Conservation (phyloP, 2,113 vertebrate species). For the Nicator chloris region DNA sequence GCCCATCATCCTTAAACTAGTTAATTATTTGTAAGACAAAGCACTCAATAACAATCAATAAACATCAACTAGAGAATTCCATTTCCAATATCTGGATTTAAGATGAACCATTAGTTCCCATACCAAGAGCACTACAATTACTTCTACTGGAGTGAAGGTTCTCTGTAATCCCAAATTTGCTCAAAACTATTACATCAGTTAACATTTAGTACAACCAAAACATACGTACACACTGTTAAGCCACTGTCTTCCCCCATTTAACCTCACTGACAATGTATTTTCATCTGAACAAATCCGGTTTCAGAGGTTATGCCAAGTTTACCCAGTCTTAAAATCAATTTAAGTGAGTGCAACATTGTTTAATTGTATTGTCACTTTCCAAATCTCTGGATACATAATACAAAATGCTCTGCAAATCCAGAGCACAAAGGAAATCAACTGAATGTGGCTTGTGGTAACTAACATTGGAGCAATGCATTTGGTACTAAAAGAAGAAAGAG, state of each 20-base stretch:
- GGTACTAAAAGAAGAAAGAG: neutral
- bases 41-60: neutral
- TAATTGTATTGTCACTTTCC: neutral
- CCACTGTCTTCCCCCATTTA: neutral
- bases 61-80: neutral
- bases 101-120: neutral
- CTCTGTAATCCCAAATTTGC: neutral
- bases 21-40: neutral
- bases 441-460: neutral
- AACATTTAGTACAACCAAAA: neutral
- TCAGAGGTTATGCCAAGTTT: neutral
- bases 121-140: neutral
- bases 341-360: neutral
- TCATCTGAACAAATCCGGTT: neutral
- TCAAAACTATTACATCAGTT: neutral
- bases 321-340: neutral
- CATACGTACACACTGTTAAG: neutral
- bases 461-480: neutral
- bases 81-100: neutral
- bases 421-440: neutral
- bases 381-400: neutral
- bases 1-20: neutral
- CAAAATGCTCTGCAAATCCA: neutral
- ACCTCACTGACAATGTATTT: accelerated
- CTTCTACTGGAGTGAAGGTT: neutral